Evolutionary conservation across 1,140 invertebrate species (phyloP).

Genomic region (Dendrolimus kikuchii): DNA sequence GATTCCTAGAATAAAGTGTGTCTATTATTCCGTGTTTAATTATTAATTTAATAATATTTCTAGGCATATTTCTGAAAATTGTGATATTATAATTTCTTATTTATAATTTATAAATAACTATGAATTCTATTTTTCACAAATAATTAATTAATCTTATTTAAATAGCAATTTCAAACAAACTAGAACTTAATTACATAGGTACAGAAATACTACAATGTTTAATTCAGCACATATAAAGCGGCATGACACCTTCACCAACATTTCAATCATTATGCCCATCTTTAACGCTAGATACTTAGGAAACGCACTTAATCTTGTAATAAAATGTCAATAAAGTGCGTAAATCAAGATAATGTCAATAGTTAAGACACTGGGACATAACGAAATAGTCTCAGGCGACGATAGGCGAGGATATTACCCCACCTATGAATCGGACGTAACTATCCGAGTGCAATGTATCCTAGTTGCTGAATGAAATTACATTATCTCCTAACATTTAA

Average conservation of each 20-base stretch:
- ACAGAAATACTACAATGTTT: not conserved
- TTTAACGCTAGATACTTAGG: conserved; percentile 15
- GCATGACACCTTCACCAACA: not conserved
- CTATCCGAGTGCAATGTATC: conserved; percentile 19
- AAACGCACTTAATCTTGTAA: conserved; percentile 36
- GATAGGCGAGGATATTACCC: conserved; percentile 38
- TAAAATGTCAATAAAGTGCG: conserved; percentile 65
- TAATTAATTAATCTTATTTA: too few relatives aligned
- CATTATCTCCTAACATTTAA: too few relatives aligned
- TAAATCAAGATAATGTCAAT: conserved; percentile 68
- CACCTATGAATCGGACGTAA: conserved; percentile 39
- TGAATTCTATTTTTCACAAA: too few relatives aligned
- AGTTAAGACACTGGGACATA: conserved; percentile 53
- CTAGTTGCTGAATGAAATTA: conserved; percentile 5
- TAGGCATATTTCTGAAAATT: too few relatives aligned
- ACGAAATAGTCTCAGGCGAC: conserved; percentile 43
- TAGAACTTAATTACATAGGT: not conserved
- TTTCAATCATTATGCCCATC: conserved; percentile 6
- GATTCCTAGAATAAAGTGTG: too few relatives aligned
- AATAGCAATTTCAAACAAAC: too few relatives aligned
- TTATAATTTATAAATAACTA: too few relatives aligned
- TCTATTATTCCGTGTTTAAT: too few relatives aligned
- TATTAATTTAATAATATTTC: too few relatives aligned
- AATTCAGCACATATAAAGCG: not conserved
- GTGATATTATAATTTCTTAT: too few relatives aligned